Evolutionary conservation across 2,797 vertebrate species (phyloP).

Genomic region (Leucoraja ocellata): DNA sequence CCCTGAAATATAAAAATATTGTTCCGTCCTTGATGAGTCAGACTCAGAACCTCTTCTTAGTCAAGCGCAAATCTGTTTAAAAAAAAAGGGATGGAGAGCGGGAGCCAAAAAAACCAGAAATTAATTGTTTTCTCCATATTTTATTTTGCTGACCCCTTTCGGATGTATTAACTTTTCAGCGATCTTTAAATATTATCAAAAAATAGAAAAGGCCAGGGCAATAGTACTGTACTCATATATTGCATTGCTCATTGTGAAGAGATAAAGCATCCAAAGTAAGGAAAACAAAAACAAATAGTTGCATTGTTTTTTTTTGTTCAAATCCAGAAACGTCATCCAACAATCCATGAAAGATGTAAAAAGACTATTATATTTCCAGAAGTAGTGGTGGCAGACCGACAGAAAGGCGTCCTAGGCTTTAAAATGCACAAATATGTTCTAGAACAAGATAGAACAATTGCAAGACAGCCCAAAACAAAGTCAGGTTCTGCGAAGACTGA

Average conservation of each 20-base stretch:
- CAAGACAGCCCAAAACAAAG: background rate
- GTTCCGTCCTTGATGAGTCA: background rate
- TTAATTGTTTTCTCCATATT: background rate
- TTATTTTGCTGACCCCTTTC: conserved; percentile 1
- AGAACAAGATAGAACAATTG: background rate
- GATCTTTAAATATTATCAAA: background rate
- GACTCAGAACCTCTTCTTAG: background rate
- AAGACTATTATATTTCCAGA: conserved; percentile 13
- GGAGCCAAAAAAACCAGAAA: background rate
- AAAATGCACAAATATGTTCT: background rate
- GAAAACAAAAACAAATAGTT: background rate
- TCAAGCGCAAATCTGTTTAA: background rate
- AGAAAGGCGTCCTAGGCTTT: background rate
- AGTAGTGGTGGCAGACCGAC: conserved; percentile 18
- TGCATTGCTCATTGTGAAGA: background rate
- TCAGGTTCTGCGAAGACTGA: background rate
- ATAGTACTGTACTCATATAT: background rate
- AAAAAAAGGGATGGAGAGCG: background rate
- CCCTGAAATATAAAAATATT: background rate
- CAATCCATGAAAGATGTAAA: background rate
- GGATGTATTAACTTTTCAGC: background rate
- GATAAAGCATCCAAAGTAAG: background rate
- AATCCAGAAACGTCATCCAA: background rate
- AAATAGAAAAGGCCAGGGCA: background rate
- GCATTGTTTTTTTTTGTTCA: background rate